Evolutionary conservation across 2,113 vertebrate genomes (phyloP).

Genomic region (Nothobranchius furzeri): DNA sequence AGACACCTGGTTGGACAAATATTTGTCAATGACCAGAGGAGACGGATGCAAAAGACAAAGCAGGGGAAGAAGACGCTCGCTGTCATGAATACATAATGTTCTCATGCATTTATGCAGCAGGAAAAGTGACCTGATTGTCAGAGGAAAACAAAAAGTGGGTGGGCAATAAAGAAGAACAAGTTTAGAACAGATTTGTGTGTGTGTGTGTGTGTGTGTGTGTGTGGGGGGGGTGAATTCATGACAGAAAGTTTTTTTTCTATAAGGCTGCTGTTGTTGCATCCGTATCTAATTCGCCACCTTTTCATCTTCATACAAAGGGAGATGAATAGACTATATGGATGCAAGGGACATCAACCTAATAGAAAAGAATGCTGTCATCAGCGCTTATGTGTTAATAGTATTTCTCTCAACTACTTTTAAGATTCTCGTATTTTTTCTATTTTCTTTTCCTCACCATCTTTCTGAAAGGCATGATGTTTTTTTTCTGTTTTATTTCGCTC

Average conservation of each 20-base stretch:
- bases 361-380: no score
- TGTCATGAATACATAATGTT: not conserved
- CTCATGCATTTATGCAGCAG: not conserved
- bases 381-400: no score
- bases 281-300: not conserved
- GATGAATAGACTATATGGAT: no score
- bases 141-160: conserved; percentile 11
- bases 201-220: no score
- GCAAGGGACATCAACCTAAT: no score
- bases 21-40: not conserved
- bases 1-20: conserved; percentile 12
- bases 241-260: conserved; percentile 31
- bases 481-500: conserved; percentile 1
- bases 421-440: not conserved
- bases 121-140: conserved; percentile 13
- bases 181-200: conserved; percentile 37
- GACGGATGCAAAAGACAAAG: not conserved
- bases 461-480: conserved; percentile 8
- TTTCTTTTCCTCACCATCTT: not conserved
- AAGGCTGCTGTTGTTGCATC: conserved; percentile 47
- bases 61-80: not conserved
- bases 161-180: conserved; percentile 36
- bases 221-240: conserved; percentile 12
- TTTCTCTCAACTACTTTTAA: no score
- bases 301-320: not conserved